phyloP scores from a whole-genome alignment of 2,888 invertebrate genomes.

The Matsumyia berberina region DNA sequence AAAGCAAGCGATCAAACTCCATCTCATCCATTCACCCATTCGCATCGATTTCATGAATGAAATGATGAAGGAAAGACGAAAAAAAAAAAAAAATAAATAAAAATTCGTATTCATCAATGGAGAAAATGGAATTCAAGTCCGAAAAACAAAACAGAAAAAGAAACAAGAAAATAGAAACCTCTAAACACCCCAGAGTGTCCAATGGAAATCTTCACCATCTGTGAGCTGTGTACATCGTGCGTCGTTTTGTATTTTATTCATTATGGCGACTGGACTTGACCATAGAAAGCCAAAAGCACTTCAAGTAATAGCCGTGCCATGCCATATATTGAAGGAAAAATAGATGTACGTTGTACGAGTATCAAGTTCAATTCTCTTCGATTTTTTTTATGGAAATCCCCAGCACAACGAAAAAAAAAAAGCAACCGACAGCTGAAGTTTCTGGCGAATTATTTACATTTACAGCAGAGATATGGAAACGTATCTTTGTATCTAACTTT shows the following conservation, averaged over 20 bases:
- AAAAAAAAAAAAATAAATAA: too few species aligned
- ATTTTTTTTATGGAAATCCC: neutral
- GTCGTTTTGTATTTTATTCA: constrained; percentile 39
- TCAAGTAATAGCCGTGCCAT: constrained; percentile 31
- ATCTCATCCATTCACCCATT: constrained; percentile 41
- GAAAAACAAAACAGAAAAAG: constrained; percentile 32
- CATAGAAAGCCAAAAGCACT: constrained; percentile 63
- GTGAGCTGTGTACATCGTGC: constrained; percentile 48
- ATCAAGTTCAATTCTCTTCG: constrained; percentile 28
- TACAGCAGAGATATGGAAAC: constrained; percentile 7
- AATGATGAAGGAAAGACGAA: constrained; percentile 32
- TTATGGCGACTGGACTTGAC: constrained; percentile 71
- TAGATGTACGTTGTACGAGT: constrained; percentile 19
- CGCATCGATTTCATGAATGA: constrained; percentile 69
- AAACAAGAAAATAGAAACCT: constrained; percentile 46
- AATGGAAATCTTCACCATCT: constrained; percentile 62
- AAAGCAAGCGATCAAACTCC: neutral
- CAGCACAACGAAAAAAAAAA: neutral
- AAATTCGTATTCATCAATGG: constrained; percentile 58
- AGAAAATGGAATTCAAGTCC: constrained; percentile 52
- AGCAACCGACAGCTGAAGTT: neutral
- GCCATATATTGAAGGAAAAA: constrained; percentile 13
- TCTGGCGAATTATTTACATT: constrained; percentile 9
- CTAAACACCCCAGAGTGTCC: constrained; percentile 8
- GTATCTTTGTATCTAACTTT: neutral